Evolutionary conservation across 2,797 vertebrate species (phyloP).

Genomic region (Forpus xanthops): DNA sequence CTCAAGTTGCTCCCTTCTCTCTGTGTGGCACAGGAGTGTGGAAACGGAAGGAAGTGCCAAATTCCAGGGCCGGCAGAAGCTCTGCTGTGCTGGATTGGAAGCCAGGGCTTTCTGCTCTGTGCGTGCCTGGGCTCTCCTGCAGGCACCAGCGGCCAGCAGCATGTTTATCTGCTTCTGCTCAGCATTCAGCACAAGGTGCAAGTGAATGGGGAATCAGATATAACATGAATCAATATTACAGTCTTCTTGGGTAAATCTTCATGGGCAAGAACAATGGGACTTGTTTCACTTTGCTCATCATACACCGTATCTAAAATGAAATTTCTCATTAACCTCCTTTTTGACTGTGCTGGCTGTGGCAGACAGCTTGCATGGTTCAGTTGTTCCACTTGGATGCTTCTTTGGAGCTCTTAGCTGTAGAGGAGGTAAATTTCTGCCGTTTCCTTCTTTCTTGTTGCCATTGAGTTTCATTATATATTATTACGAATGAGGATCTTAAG

Average conservation of each 20-base stretch:
- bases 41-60: not conserved
- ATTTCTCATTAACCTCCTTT: not conserved
- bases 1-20: not conserved
- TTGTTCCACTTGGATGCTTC: not conserved
- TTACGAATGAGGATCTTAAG: not conserved
- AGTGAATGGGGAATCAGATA: not conserved
- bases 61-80: too few species aligned
- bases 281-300: not conserved
- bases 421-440: not conserved
- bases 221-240: not conserved
- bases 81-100: not conserved
- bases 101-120: not conserved
- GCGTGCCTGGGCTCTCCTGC: not conserved
- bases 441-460: not conserved
- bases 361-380: not conserved
- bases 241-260: not conserved
- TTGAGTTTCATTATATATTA: not conserved
- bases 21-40: not conserved
- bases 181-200: not conserved
- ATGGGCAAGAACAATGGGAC: not conserved
- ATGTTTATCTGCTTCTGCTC: not conserved
- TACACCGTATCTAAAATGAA: not conserved
- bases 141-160: too few species aligned
- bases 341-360: not conserved
- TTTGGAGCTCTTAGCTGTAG: not conserved